These are phyloP conservation scores for Drosophila cardini DNA, from an alignment of 1,140 invertebrate species.

Conservation along the genomic window DNA sequence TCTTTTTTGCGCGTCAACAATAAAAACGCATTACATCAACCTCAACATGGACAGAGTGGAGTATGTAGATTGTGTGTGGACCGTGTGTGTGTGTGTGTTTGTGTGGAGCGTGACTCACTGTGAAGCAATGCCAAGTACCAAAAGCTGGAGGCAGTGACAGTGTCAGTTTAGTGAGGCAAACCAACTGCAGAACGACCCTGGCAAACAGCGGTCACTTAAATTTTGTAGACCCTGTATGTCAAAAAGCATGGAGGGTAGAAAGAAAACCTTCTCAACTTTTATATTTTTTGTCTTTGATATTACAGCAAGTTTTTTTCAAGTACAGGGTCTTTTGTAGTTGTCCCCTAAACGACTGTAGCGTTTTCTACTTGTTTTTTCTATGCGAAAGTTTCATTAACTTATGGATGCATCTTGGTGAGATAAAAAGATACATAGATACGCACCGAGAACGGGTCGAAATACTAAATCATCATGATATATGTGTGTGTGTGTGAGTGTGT, in stretches of 20 bases:
- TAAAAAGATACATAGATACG: conserved; percentile 15
- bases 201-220: conserved; percentile 11
- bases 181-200: conserved; percentile 31
- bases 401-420: conserved; percentile 16
- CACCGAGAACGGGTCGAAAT: conserved; percentile 40
- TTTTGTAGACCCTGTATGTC: neutral
- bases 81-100: neutral
- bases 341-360: too few species aligned
- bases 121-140: conserved; percentile 37
- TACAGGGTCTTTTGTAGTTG: too few species aligned
- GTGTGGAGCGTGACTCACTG: conserved; percentile 34
- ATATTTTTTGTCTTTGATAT: too few species aligned
- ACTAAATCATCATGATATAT: conserved; percentile 41
- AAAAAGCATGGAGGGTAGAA: neutral
- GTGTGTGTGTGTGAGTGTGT: conserved; percentile 3
- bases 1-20: conserved; percentile 38
- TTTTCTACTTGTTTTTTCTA: conserved; percentile 22
- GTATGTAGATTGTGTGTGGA: neutral
- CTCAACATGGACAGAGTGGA: conserved; percentile 12
- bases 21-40: conserved; percentile 55
- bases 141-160: conserved; percentile 18
- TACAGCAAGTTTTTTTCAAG: too few species aligned
- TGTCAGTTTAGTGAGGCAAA: conserved; percentile 22
- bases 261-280: too few species aligned
- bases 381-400: conserved; percentile 43